A percentile compares a stretch with the other conserved stretches of the same genome.
Evolutionary conservation across 2,113 vertebrate genomes (phyloP).

Genomic region (Nothoprocta perdicaria): DNA sequence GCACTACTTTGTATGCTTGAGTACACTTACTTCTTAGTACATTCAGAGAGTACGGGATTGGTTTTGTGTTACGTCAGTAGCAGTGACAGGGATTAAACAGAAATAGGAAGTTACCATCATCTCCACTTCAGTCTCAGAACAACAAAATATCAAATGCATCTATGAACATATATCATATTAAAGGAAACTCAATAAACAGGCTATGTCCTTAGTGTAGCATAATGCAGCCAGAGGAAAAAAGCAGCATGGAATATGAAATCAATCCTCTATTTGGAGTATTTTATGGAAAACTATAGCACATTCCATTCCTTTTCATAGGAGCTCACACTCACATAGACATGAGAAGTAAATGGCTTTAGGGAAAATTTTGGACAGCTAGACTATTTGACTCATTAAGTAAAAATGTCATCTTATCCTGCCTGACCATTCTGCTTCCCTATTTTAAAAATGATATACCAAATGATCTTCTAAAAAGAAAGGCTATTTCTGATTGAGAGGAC

Average conservation of each 20-base stretch:
- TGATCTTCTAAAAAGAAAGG: not conserved
- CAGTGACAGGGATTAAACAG: not conserved
- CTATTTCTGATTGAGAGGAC: not conserved
- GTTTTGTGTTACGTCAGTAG: not conserved
- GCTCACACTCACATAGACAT: slow-evolving; percentile 26
- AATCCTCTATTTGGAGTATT: not conserved
- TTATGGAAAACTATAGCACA: slow-evolving; percentile 18
- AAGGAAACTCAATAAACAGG: not conserved
- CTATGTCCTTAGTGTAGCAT: not conserved
- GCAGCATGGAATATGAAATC: not conserved
- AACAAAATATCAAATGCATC: not conserved
- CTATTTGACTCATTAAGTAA: slow-evolving; percentile 26
- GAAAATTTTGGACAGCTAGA: slow-evolving; percentile 36
- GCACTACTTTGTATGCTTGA: not conserved
- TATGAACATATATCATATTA: not conserved
- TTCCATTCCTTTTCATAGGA: slow-evolving; percentile 49
- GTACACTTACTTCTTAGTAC: not conserved
- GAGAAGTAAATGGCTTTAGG: slow-evolving; percentile 13
- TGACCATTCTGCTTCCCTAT: rapidly evolving
- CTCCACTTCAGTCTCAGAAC: not conserved
- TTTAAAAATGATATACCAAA: not conserved
- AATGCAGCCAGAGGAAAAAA: not conserved
- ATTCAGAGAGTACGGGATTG: not conserved
- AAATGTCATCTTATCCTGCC: not conserved
- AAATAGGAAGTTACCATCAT: not conserved